Conservation (phyloP, 2,888 invertebrate genomes). For the Drepanosiphum platanoidis region DNA sequence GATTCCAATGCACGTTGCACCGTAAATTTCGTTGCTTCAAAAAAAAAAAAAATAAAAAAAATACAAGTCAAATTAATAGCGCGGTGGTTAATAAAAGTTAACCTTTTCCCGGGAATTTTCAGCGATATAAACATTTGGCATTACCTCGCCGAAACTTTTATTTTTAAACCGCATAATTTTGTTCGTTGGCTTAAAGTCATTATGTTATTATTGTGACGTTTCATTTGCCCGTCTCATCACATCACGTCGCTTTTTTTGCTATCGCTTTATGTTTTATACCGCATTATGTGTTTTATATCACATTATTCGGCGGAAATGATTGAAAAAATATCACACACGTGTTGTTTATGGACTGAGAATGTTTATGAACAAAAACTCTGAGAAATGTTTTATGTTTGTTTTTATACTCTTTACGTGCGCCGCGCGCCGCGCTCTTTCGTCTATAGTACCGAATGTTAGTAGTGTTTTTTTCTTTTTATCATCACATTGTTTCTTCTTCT, state of each 20-base stretch:
- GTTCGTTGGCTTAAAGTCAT: conserved; percentile 23
- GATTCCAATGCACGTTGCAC: too few relatives aligned
- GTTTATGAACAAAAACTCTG: conserved; percentile 52
- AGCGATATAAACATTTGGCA: conserved; percentile 24
- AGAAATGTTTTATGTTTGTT: conserved; percentile 23
- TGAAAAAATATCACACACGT: not conserved
- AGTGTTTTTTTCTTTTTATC: too few relatives aligned
- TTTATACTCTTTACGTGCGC: not conserved
- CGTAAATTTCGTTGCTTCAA: too few relatives aligned
- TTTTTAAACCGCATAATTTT: conserved; percentile 42
- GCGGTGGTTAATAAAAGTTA: not conserved
- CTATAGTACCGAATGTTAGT: too few relatives aligned
- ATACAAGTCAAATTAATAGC: not conserved
- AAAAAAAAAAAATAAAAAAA: too few relatives aligned
- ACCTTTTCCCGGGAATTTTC: conserved; percentile 26
- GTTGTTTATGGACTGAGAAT: too few relatives aligned
- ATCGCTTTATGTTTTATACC: conserved; percentile 34
- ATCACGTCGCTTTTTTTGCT: not conserved
- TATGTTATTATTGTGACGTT: not conserved
- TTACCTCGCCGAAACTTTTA: conserved; percentile 22
- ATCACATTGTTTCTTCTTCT: too few relatives aligned
- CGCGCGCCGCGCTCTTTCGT: too few relatives aligned
- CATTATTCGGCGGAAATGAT: conserved; percentile 10
- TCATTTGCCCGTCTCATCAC: not conserved
- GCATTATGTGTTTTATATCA: conserved; percentile 25